These are phyloP conservation scores for Enteromius trimaculatus DNA, from an alignment of 2,797 vertebrate genomes.

Conservation along the genomic window DNA sequence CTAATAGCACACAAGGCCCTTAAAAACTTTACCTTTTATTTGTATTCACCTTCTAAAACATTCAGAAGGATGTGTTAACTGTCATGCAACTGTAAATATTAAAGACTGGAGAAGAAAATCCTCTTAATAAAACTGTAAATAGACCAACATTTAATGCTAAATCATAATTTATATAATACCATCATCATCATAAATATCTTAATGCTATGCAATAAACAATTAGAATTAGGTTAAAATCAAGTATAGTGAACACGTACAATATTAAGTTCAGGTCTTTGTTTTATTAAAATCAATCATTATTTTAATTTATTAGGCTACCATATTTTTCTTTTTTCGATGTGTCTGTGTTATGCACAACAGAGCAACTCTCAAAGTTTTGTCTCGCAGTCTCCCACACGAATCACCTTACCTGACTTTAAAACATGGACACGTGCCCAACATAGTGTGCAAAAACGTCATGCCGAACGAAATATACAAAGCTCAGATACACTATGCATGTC, in stretches of 20 bases:
- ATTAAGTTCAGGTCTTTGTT: not conserved
- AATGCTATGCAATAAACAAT: not conserved
- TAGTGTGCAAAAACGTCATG: constrained; percentile 24
- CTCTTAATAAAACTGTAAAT: not conserved
- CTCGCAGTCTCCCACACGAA: constrained; percentile 27
- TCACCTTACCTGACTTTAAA: constrained; percentile 23
- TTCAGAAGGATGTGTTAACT: not conserved
- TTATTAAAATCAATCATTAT: not conserved
- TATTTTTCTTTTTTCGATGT: not conserved
- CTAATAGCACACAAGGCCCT: not conserved
- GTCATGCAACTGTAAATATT: not conserved
- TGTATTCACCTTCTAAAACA: not conserved
- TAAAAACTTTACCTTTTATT: not conserved
- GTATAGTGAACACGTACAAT: not conserved
- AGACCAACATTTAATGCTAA: not conserved
- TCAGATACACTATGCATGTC: constrained; percentile 4
- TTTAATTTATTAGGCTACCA: too few species aligned
- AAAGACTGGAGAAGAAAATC: not conserved
- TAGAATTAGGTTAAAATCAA: not conserved
- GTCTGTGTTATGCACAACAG: constrained; percentile 2
- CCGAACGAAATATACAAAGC: not conserved
- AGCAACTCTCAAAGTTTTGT: constrained; percentile 13
- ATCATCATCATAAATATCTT: not conserved
- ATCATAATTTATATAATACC: not conserved
- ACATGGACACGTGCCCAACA: constrained; percentile 31